These are phyloP conservation scores for Andrena camellia DNA, from an alignment of 2,888 invertebrate species.

Conservation along the genomic window DNA sequence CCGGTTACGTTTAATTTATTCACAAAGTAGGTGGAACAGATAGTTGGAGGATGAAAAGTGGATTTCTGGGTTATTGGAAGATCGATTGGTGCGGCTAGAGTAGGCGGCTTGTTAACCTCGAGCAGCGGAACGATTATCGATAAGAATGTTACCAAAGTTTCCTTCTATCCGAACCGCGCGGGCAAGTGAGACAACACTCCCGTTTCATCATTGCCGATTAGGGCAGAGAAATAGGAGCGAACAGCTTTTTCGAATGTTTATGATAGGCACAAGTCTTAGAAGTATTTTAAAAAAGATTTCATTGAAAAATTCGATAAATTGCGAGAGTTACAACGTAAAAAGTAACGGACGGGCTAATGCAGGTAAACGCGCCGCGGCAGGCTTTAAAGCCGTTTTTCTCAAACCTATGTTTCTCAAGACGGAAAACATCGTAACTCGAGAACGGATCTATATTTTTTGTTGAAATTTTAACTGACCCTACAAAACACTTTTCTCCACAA, in stretches of 20 bases:
- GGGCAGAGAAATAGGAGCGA: conserved; percentile 39
- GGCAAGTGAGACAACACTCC: background rate
- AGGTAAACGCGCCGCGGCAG: too few species aligned
- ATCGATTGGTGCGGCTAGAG: conserved; percentile 30
- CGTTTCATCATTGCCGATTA: conserved; percentile 56
- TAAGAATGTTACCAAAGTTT: conserved; percentile 56
- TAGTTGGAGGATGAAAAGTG: conserved; percentile 28
- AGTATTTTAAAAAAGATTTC: too few species aligned
- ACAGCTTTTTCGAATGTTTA: conserved; percentile 9
- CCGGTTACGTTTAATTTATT: conserved; percentile 31
- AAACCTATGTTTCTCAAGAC: too few species aligned
- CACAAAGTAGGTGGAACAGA: background rate
- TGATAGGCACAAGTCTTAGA: too few species aligned
- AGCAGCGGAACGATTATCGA: conserved; percentile 37
- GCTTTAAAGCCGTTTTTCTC: too few species aligned
- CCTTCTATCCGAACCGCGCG: background rate
- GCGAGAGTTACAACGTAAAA: too few species aligned
- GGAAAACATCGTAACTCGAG: too few species aligned
- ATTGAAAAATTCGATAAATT: too few species aligned
- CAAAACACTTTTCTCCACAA: too few species aligned
- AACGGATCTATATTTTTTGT: too few species aligned
- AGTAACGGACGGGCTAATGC: too few species aligned
- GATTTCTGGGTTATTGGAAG: conserved; percentile 53
- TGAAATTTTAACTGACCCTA: too few species aligned
- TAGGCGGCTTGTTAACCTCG: conserved; percentile 40